Percentiles rank a stretch among this genome's conserved stretches.
These are phyloP conservation scores for Potorous gilbertii DNA, from an alignment of 2,797 vertebrate genomes.

Conservation along the genomic window DNA sequence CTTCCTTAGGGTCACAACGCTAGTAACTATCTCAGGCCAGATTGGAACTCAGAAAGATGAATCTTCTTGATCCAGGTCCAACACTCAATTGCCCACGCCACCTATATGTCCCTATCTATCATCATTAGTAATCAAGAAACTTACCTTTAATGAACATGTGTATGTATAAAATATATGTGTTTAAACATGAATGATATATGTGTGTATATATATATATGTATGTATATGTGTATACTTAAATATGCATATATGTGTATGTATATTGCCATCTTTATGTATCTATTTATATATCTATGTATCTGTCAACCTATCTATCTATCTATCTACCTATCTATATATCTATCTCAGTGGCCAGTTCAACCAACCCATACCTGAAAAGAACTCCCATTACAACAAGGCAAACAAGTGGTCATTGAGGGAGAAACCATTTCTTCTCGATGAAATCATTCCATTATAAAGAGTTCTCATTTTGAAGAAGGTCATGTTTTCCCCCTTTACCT, in stretches of 20 bases:
- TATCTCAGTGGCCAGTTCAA: not conserved
- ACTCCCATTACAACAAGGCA: not conserved
- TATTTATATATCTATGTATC: too few relatives aligned
- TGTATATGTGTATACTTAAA: not conserved
- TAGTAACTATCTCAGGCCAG: not conserved
- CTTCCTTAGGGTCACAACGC: not conserved
- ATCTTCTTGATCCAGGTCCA: not conserved
- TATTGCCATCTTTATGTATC: too few relatives aligned
- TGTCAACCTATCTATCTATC: not conserved
- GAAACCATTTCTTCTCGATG: not conserved
- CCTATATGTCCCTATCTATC: not conserved
- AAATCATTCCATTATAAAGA: not conserved
- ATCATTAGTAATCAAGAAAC: not conserved
- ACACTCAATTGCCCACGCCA: not conserved
- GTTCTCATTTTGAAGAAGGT: not conserved
- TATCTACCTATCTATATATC: not conserved
- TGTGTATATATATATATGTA: not conserved
- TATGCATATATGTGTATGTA: too few relatives aligned
- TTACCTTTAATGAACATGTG: not conserved
- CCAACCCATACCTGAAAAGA: not conserved
- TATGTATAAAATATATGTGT: not conserved
- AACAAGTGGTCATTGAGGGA: not conserved
- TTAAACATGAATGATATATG: rapidly evolving
- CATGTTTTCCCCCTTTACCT: not conserved
- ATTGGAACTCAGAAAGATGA: not conserved